Percentiles rank a stretch among this genome's conserved stretches.
Evolutionary conservation across 2,113 vertebrate genomes (phyloP).

Genomic region (Nanger granti): DNA sequence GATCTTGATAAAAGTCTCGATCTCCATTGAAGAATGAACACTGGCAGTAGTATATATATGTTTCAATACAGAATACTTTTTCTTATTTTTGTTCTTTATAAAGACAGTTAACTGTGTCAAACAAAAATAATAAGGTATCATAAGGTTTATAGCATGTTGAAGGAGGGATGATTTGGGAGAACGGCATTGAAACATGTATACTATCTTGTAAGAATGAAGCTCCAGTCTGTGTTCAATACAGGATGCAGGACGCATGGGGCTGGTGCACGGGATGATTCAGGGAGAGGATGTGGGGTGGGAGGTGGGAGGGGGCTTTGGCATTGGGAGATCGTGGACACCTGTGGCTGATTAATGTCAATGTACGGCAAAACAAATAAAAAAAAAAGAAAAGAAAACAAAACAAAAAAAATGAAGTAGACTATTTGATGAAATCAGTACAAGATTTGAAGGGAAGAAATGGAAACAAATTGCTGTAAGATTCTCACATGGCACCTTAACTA

Average conservation of each 20-base stretch:
- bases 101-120: neutral
- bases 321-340: too few relatives aligned
- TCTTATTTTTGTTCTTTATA: neutral
- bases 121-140: neutral
- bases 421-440: neutral
- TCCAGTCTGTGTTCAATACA: too few relatives aligned
- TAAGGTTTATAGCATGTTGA: neutral
- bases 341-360: too few relatives aligned
- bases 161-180: too few relatives aligned
- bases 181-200: too few relatives aligned
- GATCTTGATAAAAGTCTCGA: neutral
- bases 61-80: neutral
- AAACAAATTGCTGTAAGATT: neutral
- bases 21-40: neutral
- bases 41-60: neutral
- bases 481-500: neutral
- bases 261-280: too few relatives aligned
- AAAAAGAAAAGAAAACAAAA: too few relatives aligned
- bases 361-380: too few relatives aligned
- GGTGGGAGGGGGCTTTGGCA: too few relatives aligned
- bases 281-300: too few relatives aligned
- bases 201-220: too few relatives aligned
- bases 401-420: neutral
- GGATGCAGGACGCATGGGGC: too few relatives aligned
- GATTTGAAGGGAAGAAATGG: neutral